Percentiles rank a stretch among this genome's conserved stretches.
These are phyloP conservation scores for Tetragonisca angustula DNA, from an alignment of 2,888 invertebrate genomes.

Conservation along the genomic window DNA sequence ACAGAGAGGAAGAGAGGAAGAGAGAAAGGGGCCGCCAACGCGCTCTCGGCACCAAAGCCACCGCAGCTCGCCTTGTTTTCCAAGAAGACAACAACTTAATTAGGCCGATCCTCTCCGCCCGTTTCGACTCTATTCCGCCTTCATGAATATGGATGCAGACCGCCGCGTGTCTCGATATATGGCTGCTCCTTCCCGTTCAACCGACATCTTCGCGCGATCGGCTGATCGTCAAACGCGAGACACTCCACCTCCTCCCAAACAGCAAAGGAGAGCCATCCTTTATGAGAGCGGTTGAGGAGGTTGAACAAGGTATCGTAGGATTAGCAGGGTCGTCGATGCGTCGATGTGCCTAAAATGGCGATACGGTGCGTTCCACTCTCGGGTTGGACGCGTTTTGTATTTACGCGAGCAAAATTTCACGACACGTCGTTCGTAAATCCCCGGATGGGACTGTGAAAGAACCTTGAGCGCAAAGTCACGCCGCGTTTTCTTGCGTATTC, in stretches of 20 bases:
- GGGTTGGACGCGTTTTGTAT: neutral
- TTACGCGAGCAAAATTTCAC: neutral
- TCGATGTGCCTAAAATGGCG: neutral
- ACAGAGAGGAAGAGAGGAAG: slow-evolving; percentile 51
- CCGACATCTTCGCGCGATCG: slow-evolving; percentile 56
- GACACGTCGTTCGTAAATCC: neutral
- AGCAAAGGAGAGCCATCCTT: slow-evolving; percentile 12
- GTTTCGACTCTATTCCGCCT: slow-evolving; percentile 75
- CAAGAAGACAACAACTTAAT: slow-evolving; percentile 83
- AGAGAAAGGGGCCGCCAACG: slow-evolving; percentile 66
- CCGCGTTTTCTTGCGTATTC: neutral
- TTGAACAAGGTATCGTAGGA: neutral
- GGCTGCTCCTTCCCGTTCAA: slow-evolving; percentile 51
- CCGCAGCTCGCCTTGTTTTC: slow-evolving; percentile 77
- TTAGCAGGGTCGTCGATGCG: neutral
- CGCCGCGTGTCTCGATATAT: slow-evolving; percentile 57
- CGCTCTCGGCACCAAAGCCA: slow-evolving; percentile 71
- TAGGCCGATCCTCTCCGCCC: slow-evolving; percentile 79
- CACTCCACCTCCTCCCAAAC: neutral
- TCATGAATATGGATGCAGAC: slow-evolving; percentile 81
- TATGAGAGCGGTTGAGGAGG: neutral
- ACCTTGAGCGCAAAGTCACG: neutral
- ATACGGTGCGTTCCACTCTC: neutral
- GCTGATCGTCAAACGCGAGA: slow-evolving; percentile 50
- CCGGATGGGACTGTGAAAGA: neutral